These are phyloP conservation scores for Antheraea pernyi DNA, from an alignment of 1,140 invertebrate genomes.

Conservation along the genomic window DNA sequence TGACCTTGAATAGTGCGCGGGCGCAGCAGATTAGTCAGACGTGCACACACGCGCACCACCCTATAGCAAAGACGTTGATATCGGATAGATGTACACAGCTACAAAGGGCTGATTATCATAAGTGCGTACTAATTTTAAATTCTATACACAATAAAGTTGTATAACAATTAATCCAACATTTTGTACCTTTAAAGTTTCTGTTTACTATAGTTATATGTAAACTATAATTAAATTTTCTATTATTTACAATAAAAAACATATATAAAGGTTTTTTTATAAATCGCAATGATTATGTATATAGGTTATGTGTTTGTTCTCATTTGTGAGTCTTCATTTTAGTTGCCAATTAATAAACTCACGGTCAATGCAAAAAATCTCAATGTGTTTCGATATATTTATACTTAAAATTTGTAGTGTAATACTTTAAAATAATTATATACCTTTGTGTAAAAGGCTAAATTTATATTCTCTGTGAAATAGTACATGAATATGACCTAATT, in stretches of 20 bases:
- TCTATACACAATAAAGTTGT: slow-evolving; percentile 1
- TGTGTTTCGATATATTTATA: too few relatives aligned
- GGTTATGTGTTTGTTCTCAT: too few relatives aligned
- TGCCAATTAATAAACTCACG: too few relatives aligned
- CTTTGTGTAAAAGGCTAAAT: not conserved
- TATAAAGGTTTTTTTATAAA: too few relatives aligned
- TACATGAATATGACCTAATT: slow-evolving; percentile 14
- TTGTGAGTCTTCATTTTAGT: too few relatives aligned
- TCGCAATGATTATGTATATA: too few relatives aligned
- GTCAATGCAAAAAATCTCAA: too few relatives aligned
- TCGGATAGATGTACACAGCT: not conserved
- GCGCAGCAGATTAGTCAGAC: slow-evolving; percentile 63
- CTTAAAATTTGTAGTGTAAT: not conserved
- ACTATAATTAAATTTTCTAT: too few relatives aligned
- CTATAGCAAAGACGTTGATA: not conserved
- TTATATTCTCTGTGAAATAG: slow-evolving; percentile 10
- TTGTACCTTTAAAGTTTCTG: too few relatives aligned
- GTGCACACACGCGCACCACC: slow-evolving; percentile 30
- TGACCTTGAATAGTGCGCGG: slow-evolving; percentile 69
- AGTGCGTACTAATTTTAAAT: not conserved
- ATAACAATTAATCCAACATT: slow-evolving; percentile 14
- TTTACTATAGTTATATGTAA: too few relatives aligned
- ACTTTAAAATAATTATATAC: not conserved
- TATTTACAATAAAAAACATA: too few relatives aligned
- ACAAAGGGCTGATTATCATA: slow-evolving; percentile 44